Conservation (phyloP, 2,888 invertebrate species). For the Callosobruchus maculatus region DNA sequence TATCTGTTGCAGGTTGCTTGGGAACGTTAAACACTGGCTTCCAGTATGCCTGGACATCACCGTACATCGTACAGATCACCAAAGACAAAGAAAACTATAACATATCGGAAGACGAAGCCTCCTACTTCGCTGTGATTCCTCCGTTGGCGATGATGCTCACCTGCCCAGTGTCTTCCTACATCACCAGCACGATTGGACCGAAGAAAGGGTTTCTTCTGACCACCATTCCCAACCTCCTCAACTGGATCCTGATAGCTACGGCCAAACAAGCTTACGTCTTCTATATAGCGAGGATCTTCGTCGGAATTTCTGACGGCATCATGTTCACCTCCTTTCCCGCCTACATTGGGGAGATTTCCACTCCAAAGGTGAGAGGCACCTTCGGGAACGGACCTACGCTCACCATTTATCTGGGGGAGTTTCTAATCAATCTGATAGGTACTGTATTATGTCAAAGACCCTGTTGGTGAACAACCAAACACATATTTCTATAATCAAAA, state of each 20-base stretch:
- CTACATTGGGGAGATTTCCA: constrained; percentile 32
- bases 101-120: constrained; percentile 39
- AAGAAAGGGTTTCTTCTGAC: constrained; percentile 33
- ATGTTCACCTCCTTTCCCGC: constrained; percentile 32
- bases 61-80: constrained; percentile 38
- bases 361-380: constrained; percentile 34
- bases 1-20: constrained; percentile 15
- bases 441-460: neutral
- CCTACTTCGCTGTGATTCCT: constrained; percentile 40
- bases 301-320: constrained; percentile 33
- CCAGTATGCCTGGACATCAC: constrained; percentile 37
- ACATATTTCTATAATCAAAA: neutral
- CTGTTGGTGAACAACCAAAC: neutral
- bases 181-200: constrained; percentile 37
- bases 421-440: constrained; percentile 52
- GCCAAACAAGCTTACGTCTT: constrained; percentile 34
- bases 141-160: constrained; percentile 32
- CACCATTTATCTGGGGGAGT: constrained; percentile 32
- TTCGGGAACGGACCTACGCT: constrained; percentile 35
- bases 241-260: constrained; percentile 28
- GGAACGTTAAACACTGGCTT: neutral
- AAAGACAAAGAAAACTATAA: constrained; percentile 33
- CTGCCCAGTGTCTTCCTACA: constrained; percentile 28
- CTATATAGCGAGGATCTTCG: constrained; percentile 34
- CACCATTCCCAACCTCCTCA: constrained; percentile 32